Percentiles rank a stretch among this genome's conserved stretches.
Evolutionary conservation across 1,140 invertebrate species (phyloP).

Genomic region (Agrypnia vestita): DNA sequence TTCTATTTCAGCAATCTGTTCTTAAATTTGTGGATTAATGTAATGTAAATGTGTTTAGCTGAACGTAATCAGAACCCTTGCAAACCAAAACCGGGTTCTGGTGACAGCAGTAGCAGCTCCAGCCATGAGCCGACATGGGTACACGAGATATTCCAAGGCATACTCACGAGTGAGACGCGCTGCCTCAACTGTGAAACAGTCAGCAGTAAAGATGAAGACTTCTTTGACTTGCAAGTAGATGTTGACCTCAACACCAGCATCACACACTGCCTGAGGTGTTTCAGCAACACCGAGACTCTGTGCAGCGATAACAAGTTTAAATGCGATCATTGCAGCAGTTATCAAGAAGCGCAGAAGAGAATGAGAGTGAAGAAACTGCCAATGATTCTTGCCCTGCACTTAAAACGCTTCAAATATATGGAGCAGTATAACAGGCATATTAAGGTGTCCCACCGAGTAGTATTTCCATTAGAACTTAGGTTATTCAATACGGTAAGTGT

Average conservation of each 20-base stretch:
- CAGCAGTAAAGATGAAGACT: slow-evolving; percentile 99
- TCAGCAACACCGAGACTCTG: slow-evolving; percentile 99
- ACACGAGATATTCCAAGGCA: slow-evolving; percentile 99
- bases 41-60: slow-evolving; percentile 71
- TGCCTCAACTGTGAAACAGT: slow-evolving; percentile 99
- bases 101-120: slow-evolving; percentile 72
- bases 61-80: slow-evolving; percentile 84
- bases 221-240: slow-evolving; percentile 99
- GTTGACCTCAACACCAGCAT: slow-evolving; percentile 99
- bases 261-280: slow-evolving; percentile 97
- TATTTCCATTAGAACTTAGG: slow-evolving; percentile 97
- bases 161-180: slow-evolving; percentile 98
- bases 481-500: slow-evolving; percentile 96
- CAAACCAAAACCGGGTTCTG: slow-evolving; percentile 66
- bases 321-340: slow-evolving; percentile 99
- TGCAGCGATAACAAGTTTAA: slow-evolving; percentile 99
- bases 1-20: neutral
- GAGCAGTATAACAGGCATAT: slow-evolving; percentile 99
- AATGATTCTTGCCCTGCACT: slow-evolving; percentile 96
- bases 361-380: slow-evolving; percentile 99
- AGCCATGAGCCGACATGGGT: slow-evolving; percentile 97
- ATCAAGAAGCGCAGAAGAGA: slow-evolving; percentile 98
- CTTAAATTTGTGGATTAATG: neutral
- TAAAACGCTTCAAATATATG: slow-evolving; percentile 99
- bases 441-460: slow-evolving; percentile 98